Evolutionary conservation across 2,797 vertebrate species (phyloP), one percentile per base, ranked within the genome.

Genomic region (Apogon hyalosoma): DNA sequence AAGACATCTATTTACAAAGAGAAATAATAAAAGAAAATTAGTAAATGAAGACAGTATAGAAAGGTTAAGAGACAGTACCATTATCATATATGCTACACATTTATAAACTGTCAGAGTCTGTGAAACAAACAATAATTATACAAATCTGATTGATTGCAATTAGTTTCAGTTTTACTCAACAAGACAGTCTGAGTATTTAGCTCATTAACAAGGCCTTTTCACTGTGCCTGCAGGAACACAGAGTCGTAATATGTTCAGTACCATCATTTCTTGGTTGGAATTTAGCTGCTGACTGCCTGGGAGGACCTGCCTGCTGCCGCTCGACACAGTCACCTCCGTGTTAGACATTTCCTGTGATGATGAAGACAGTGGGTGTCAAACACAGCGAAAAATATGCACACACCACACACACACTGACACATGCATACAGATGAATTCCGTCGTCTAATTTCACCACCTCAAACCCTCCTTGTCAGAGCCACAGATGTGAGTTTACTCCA

Each of bases 221-320:
- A 6, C 39, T 13, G 54, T 54, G 48, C 54, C 11, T 66, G 54
- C 51, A 56, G 53, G 10, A 68, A 57, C 16, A 78, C 58, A 81
- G 54, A 57, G 49, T 64, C 24, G 53, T 21, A 56, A 75, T 59
- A 39, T 40, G 38, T 40, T 41, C 21, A 54, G 28, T 96, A 98
- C 96, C 95, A 85, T 92, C 75, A 93, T 89, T 86, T 89, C 91
- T 80, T 95, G 92, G 79, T 90, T 90, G 81, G 87, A 78, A 79
- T 92, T 81, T 31, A 39, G 86, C 84, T 94, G 92, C 57, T 85
- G 88, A 88, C 85, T 79, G 88, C 90, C 87, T 68, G 93, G 90
- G 49, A 78, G 43, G 86, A 92, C 68, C 73, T 93, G 91, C 66
- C 90, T 94, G 75, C 60, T 91, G 61, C 86, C 81, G 67, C 84